Conservation (phyloP, 1,140 invertebrate species). For the Heliothis virescens region DNA sequence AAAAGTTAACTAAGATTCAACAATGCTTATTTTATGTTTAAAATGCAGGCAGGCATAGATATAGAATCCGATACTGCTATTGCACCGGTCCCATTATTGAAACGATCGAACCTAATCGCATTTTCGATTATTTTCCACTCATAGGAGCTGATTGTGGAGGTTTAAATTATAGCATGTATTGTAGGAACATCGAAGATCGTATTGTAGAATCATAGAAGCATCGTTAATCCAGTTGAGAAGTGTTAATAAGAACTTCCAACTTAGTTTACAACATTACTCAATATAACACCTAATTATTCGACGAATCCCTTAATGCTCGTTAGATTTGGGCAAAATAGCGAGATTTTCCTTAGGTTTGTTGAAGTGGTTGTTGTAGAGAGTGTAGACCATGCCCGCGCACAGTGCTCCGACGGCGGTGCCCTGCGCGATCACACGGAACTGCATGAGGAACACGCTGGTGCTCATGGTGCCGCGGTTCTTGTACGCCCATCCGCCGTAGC, state of each 20-base stretch:
- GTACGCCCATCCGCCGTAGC: conserved; percentile 91
- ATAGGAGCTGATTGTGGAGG: too few relatives aligned
- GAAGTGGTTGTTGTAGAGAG: conserved; percentile 82
- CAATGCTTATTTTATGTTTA: too few relatives aligned
- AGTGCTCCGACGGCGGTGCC: conserved; percentile 91
- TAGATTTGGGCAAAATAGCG: conserved; percentile 50
- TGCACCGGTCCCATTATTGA: too few relatives aligned
- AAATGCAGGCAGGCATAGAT: too few relatives aligned
- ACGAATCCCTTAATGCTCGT: conserved; percentile 57
- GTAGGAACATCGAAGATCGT: background rate
- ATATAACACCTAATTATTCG: background rate
- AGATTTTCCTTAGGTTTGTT: conserved; percentile 60
- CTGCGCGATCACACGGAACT: conserved; percentile 94
- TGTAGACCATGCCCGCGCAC: conserved; percentile 89
- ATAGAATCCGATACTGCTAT: too few relatives aligned
- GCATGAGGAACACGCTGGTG: conserved; percentile 93
- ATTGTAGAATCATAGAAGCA: too few relatives aligned
- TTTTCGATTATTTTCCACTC: too few relatives aligned
- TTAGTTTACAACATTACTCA: background rate
- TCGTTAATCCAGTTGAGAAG: too few relatives aligned
- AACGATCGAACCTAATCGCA: too few relatives aligned
- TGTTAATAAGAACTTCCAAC: too few relatives aligned
- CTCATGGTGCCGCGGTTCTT: conserved; percentile 91
- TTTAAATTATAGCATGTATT: background rate
- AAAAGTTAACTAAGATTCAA: too few relatives aligned